These are phyloP conservation scores for Eulithis prunata DNA, from an alignment of 2,888 invertebrate species.

Conservation along the genomic window DNA sequence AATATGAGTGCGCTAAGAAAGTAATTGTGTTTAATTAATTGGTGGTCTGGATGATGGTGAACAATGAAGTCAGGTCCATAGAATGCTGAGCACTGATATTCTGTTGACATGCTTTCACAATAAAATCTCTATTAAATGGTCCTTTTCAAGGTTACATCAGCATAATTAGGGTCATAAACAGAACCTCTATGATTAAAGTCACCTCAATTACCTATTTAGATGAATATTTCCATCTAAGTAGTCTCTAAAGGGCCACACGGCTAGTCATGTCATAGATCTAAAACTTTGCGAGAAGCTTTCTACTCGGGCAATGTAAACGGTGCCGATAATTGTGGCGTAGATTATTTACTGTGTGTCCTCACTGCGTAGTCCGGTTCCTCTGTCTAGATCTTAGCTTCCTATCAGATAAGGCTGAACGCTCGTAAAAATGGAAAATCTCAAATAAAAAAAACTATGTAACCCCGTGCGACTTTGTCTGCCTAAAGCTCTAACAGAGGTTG, in stretches of 20 bases:
- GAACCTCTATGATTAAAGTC: too few relatives aligned
- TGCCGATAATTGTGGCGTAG: conserved; percentile 21
- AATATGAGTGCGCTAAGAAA: too few relatives aligned
- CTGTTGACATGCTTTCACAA: too few relatives aligned
- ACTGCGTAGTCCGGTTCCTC: conserved; percentile 33
- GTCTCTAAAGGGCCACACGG: background rate
- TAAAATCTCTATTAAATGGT: too few relatives aligned
- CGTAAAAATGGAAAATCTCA: conserved; percentile 52
- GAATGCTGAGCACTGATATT: too few relatives aligned
- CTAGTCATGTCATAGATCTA: conserved; percentile 2
- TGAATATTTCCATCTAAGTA: too few relatives aligned
- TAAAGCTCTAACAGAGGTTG: background rate
- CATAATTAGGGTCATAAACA: too few relatives aligned
- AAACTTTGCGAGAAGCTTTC: conserved; percentile 20
- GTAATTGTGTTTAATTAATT: too few relatives aligned
- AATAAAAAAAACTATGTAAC: background rate
- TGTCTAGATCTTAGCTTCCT: conserved; percentile 13
- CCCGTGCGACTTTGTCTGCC: background rate
- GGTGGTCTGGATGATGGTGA: too few relatives aligned
- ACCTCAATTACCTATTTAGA: too few relatives aligned
- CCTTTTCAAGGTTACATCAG: too few relatives aligned
- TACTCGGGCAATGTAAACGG: conserved; percentile 20
- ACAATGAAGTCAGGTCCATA: too few relatives aligned
- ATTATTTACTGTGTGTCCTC: conserved; percentile 18
- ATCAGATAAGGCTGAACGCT: conserved; percentile 29